Conservation (phyloP, 2,888 invertebrate genomes). For the Aricia artaxerxes region DNA sequence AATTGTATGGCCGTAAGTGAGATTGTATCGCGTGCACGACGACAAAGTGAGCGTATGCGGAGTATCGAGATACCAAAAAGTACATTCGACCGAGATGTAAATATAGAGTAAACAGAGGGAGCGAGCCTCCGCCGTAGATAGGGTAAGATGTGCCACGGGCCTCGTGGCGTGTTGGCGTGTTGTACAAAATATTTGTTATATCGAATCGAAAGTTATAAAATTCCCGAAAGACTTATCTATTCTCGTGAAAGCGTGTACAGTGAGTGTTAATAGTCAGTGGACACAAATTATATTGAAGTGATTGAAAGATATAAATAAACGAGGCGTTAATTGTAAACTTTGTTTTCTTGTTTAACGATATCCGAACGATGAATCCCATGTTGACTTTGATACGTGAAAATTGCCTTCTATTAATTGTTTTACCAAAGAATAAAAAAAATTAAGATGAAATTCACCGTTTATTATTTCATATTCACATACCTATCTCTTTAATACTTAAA, state of each 20-base stretch:
- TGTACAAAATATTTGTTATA: conserved; percentile 81
- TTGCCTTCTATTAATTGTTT: conserved; percentile 30
- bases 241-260: conserved; percentile 80
- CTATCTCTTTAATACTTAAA: background rate
- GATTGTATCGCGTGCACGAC: conserved; percentile 60
- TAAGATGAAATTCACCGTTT: conserved; percentile 21
- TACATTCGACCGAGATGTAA: conserved; percentile 76
- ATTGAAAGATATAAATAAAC: conserved; percentile 79
- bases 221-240: conserved; percentile 77
- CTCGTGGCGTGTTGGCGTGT: conserved; percentile 76
- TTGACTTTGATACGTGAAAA: conserved; percentile 31
- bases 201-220: conserved; percentile 73
- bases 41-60: conserved; percentile 65
- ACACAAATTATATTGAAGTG: conserved; percentile 79
- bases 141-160: conserved; percentile 74
- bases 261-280: conserved; percentile 82
- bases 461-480: conserved; percentile 23
- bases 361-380: conserved; percentile 27
- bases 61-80: conserved; percentile 80
- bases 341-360: conserved; percentile 59
- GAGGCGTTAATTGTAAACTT: conserved; percentile 75
- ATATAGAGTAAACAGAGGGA: conserved; percentile 55
- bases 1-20: conserved; percentile 62
- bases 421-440: conserved; percentile 29
- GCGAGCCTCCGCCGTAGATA: conserved; percentile 21